Base-by-base conservation (phyloP, 2,888 invertebrate genomes). In the Eupithecia dodoneata region DNA sequence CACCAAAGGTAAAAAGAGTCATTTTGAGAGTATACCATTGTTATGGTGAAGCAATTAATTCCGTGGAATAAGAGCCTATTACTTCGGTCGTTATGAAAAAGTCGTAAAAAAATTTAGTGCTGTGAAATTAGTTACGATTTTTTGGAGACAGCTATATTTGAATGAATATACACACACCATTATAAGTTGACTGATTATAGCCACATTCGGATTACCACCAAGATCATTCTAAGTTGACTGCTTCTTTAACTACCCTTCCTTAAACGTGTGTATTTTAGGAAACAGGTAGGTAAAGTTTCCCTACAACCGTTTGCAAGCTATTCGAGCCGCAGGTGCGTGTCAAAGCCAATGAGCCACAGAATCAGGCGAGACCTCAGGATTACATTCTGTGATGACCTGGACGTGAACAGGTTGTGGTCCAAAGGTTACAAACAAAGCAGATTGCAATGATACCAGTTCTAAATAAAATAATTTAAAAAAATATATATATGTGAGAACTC, bases 331-430 rank as follows among this genome's bases (percentile, higher is more conserved):
- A 81, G 80, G 77, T 81, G 81, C 77, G 79, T 72, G 76, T 66
- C 79, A 75, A 75, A 74, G 79, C 81, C 81, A 81, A 84, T 87
- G 86, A 84, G 84, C 85, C 85, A 84, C 84, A 85, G 85, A 88
- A 87, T 87, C 84, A 85, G 82, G 74, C 82, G 82, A 81, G 71
- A 83, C 83, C 84, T 81, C 82, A 80, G 84, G 83, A 86, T 87
- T 88, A 85, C 85, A 87, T 86, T 87, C 84, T 85, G 84, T 83
- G 81, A 79, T 78, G 75, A 69, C 75, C 65, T 66, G 45, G n/a
- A 63, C 63, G 45, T 41, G 2, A 72, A 73, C 63, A 9, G 12
- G 12, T 12, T 30, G 63, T 63, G 63, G 63, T 30, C 10, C 63
- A 63, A 63, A 10, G 18, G 63, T 59, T 59, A 30, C 0, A 18